phyloP scores from a whole-genome alignment of 2,888 invertebrate genomes.

The Stratiomys singularior region DNA sequence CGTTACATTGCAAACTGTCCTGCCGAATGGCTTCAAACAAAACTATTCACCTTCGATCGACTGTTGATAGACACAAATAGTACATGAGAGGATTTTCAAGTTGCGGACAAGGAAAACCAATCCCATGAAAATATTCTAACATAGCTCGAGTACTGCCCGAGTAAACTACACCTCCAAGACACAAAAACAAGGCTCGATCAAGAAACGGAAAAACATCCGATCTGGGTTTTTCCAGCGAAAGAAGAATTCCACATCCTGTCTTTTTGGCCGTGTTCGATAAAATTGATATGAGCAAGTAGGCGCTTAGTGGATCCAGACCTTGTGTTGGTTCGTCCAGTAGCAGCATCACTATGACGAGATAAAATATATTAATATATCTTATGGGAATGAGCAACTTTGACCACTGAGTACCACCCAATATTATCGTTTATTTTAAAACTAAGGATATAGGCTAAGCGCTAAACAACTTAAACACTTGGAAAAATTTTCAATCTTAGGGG shows the following conservation, averaged over 20 bases:
- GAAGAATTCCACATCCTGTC: constrained; percentile 87
- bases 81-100: constrained; percentile 98
- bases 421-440: too few species aligned
- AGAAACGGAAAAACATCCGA: constrained; percentile 96
- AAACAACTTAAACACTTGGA: too few species aligned
- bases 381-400: too few species aligned
- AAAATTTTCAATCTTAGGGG: too few species aligned
- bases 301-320: constrained; percentile 93
- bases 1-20: not conserved
- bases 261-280: constrained; percentile 90
- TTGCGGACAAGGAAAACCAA: constrained; percentile 97
- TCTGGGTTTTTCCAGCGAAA: constrained; percentile 93
- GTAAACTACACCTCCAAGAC: constrained; percentile 91
- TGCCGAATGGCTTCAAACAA: constrained; percentile 18
- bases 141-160: constrained; percentile 92
- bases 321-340: constrained; percentile 94
- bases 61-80: constrained; percentile 77
- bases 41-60: constrained; percentile 66
- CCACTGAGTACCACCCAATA: too few species aligned
- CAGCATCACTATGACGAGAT: constrained; percentile 73
- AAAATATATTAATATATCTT: too few species aligned
- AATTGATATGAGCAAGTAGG: constrained; percentile 94
- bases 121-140: constrained; percentile 92
- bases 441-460: too few species aligned
- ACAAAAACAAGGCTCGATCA: constrained; percentile 89